Evolutionary conservation across 2,113 vertebrate genomes (phyloP), one percentile per base, ranked within the genome.

Genomic region (Dissostichus mawsoni): DNA sequence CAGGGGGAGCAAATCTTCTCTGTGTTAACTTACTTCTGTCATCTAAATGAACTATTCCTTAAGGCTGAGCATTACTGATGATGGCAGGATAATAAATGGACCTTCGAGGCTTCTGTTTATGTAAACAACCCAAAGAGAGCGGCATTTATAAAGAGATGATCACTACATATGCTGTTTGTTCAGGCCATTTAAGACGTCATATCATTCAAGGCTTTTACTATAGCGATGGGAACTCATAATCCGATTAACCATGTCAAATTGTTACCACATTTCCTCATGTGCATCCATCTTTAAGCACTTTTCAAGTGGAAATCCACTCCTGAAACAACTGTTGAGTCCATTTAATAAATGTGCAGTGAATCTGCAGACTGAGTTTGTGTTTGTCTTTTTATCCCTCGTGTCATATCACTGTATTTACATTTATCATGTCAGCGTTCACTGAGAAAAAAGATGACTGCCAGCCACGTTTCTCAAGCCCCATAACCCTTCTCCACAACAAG

Each of bases 11-110:
- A 92, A 90, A 93, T 91, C 85, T 87, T 89, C 83, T 69, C 81
- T 61, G 80, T 62, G 90, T 89, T 92, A 93, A 93, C 90, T 91
- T 85, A 72, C 85, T 86, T 78, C 90, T 91, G 93, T 92, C 91
- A 81, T 92, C 83, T 90, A 89, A 92, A 93, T 93, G 50, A 93
- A 89, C 85, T 81, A 55, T 92, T 90, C 79, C 90, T 93, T 74
- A 66, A 85, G 85, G 87, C 76, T 82, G 71, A 82, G 57, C 78
- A 53, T 71, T 69, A 76, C 86, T 87, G 91, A 93, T 89, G 87
- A 41, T 86, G 89, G 87, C 86, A 56, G 33, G 55, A 80, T 87
- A 90, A 93, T 92, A 80, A 78, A 86, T 78, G 81, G 74, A 63
- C 90, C 87, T 29, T 9, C 0, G 70, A 76, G 88, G 89, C 78